A percentile compares a stretch with the other conserved stretches of the same genome.
Conservation (phyloP, 2,888 invertebrate species). For the Cosmia pyralina region DNA sequence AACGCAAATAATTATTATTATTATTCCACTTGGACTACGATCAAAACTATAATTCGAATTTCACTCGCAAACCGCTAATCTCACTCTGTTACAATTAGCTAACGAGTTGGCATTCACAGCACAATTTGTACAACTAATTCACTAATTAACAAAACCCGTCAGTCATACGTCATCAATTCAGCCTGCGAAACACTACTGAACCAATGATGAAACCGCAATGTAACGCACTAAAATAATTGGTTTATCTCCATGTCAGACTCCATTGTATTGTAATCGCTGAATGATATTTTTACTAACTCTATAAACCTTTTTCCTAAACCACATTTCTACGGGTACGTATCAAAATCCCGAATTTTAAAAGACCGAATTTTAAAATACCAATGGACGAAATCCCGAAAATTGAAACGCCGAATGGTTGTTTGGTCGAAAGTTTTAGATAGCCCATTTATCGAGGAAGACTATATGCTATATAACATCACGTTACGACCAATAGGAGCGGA, state of each 20-base stretch:
- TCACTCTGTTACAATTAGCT: neutral
- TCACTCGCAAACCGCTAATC: conserved; percentile 4
- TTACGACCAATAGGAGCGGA: too few species aligned
- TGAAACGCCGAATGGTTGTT: too few species aligned
- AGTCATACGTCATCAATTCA: neutral
- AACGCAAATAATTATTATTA: neutral
- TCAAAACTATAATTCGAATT: neutral
- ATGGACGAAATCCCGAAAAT: too few species aligned
- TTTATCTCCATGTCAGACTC: neutral
- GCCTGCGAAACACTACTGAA: neutral
- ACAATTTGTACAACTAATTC: conserved; percentile 15
- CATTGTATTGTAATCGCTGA: neutral
- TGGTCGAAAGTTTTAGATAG: too few species aligned
- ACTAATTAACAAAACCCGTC: neutral
- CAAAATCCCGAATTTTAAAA: too few species aligned
- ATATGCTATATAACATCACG: too few species aligned
- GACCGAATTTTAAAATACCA: too few species aligned
- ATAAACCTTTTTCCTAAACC: neutral
- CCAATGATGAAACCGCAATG: neutral
- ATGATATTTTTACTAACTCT: neutral
- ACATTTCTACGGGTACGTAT: too few species aligned
- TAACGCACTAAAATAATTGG: neutral
- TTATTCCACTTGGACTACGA: neutral
- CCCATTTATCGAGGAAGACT: too few species aligned
- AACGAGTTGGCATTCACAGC: conserved; percentile 10